phyloP scores from a whole-genome alignment of 2,797 vertebrate genomes.

The Siniperca obscura region DNA sequence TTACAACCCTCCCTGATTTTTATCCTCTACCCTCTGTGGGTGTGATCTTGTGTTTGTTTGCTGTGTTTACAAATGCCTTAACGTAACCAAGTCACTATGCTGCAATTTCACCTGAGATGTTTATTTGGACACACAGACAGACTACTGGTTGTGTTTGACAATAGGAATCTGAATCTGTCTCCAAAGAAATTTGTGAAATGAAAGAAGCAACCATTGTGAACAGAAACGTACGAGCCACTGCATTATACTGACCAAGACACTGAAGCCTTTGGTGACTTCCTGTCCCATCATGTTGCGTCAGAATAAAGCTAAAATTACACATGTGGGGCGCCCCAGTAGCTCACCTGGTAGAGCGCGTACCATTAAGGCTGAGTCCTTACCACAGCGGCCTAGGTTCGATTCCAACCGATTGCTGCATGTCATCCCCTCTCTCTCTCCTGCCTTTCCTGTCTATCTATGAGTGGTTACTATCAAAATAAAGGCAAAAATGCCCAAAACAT shows the following conservation, averaged over 20 bases:
- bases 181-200: neutral
- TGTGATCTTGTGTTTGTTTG: conserved; percentile 32
- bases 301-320: neutral
- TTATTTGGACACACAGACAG: neutral
- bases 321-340: neutral
- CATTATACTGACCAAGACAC: neutral
- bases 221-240: neutral
- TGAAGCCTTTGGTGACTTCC: neutral
- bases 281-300: neutral
- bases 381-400: no score
- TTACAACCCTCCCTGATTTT: conserved; percentile 7
- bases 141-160: neutral
- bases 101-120: conserved; percentile 22
- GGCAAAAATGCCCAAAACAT: no score
- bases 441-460: no score
- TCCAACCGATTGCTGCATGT: no score
- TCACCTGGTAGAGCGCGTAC: no score
- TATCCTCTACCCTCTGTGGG: neutral
- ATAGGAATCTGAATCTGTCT: neutral
- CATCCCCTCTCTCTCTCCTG: no score
- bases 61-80: conserved; percentile 28
- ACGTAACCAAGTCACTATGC: conserved; percentile 7
- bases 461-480: no score
- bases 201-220: conserved; percentile 12
- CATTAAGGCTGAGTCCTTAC: no score